Evolutionary conservation across 2,113 vertebrate genomes (phyloP).

Genomic region (Ascaphus truei): DNA sequence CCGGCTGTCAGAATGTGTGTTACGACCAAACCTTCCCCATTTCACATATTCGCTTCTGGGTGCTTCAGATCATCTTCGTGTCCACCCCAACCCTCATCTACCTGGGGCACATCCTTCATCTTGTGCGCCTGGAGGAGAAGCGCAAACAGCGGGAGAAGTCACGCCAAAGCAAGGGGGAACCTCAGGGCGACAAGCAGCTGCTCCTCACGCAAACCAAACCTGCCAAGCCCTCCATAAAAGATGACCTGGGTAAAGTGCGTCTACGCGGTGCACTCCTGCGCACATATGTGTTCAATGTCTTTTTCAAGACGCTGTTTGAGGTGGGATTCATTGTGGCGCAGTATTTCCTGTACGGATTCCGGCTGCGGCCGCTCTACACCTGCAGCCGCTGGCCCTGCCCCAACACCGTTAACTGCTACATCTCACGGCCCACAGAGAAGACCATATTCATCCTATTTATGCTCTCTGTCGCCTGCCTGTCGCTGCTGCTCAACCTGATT

Average conservation of each 20-base stretch:
- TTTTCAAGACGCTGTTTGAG: conserved; percentile 84
- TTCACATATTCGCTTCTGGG: conserved; percentile 88
- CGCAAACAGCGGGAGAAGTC: conserved; percentile 53
- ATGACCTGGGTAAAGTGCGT: conserved; percentile 60
- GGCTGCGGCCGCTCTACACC: conserved; percentile 79
- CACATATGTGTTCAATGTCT: conserved; percentile 74
- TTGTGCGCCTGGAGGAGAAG: conserved; percentile 80
- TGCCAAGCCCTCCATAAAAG: conserved; percentile 46
- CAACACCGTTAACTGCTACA: conserved; percentile 82
- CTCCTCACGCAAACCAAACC: conserved; percentile 45
- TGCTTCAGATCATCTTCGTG: conserved; percentile 88
- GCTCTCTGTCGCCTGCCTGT: conserved; percentile 75
- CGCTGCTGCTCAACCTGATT: conserved; percentile 78
- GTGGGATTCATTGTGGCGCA: conserved; percentile 79
- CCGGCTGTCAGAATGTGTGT: conserved; percentile 83
- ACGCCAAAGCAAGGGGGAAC: background rate
- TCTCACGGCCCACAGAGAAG: conserved; percentile 83
- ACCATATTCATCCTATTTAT: conserved; percentile 86
- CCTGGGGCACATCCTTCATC: conserved; percentile 80
- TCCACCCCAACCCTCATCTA: conserved; percentile 84
- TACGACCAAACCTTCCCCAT: conserved; percentile 85
- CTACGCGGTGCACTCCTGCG: conserved; percentile 71
- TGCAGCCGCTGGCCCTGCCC: conserved; percentile 80
- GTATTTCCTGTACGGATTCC: conserved; percentile 77
- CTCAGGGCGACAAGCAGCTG: conserved; percentile 45